Evolutionary conservation across 2,797 vertebrate genomes (phyloP), one percentile per base, ranked within the genome.

Genomic region (Pangasius krempfi): DNA sequence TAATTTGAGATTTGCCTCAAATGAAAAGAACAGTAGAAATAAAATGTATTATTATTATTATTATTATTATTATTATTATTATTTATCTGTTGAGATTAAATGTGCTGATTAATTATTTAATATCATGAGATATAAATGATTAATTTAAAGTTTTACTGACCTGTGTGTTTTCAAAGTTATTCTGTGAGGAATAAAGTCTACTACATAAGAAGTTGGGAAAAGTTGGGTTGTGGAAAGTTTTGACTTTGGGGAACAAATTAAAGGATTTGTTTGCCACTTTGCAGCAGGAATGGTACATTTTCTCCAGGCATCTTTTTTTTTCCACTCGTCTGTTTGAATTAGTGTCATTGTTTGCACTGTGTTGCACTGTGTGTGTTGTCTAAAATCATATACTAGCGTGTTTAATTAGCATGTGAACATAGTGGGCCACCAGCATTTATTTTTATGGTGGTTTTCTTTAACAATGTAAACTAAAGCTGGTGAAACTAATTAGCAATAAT

Each of bases 231-330:
- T 80, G 78, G 30, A 80, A 80, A 80, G 78, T 79, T 79, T 84
- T 60, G 8, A 18, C 62, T 52, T 76, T 85, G 68, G n/a, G 84
- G 83, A 79, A 79, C 37, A 33, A 87, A 47, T 16, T 76, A 79
- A 37, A 33, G 83, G 44, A 80, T 81, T 50, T 22, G 8, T 86
- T 86, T 50, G 58, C 81, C 60, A 47, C 81, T 47, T 47, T 83
- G 60, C 60, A 82, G 80, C 33, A 62, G 37, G 54, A 44, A 44
- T 66, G 13, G 8, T 47, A 66, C 60, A 82, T 50, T 66, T 66
- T 83, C 40, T 47, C 25, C 25, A 62, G 37, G 80, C 80, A 47
- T 44, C 10, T 16, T 18, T 64, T 60, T 80, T 83, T 81, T 62
- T 44, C 2, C 25, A 64, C 13, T 83, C 30, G 40, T 66, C 60